Conservation (phyloP, 2,113 vertebrate species). For the Axis porcinus region DNA sequence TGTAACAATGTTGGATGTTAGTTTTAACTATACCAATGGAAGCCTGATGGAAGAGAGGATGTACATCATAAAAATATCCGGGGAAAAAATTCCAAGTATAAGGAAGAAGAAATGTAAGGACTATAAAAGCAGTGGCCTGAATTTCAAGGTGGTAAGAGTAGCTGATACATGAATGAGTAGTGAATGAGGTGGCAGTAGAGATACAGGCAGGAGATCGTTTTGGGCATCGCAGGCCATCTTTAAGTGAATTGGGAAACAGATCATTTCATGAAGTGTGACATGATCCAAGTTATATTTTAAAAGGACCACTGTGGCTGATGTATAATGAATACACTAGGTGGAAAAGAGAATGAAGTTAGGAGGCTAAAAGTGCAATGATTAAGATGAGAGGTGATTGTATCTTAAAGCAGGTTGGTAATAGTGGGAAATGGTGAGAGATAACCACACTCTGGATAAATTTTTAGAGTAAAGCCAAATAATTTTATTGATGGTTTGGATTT, state of each 20-base stretch:
- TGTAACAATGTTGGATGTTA: background rate
- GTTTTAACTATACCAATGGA: background rate
- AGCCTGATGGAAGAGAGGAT: background rate
- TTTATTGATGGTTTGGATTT: background rate
- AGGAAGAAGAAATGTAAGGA: background rate
- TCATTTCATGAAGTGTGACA: background rate
- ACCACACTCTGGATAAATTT: background rate
- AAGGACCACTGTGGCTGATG: background rate
- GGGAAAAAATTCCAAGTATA: background rate
- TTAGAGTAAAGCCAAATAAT: background rate
- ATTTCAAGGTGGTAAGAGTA: background rate
- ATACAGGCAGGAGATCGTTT: background rate
- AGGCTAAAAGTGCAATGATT: background rate
- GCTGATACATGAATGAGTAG: background rate
- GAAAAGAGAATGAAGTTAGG: background rate
- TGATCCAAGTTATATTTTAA: background rate
- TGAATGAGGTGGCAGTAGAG: background rate
- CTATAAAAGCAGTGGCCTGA: background rate
- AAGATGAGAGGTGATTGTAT: background rate
- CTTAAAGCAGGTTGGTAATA: background rate
- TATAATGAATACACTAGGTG: background rate
- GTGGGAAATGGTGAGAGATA: background rate
- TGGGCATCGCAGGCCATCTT: background rate
- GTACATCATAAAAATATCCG: background rate
- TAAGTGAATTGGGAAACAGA: background rate